Base-by-base conservation (phyloP, 2,113 vertebrate genomes). In the Brachirus orientalis region DNA sequence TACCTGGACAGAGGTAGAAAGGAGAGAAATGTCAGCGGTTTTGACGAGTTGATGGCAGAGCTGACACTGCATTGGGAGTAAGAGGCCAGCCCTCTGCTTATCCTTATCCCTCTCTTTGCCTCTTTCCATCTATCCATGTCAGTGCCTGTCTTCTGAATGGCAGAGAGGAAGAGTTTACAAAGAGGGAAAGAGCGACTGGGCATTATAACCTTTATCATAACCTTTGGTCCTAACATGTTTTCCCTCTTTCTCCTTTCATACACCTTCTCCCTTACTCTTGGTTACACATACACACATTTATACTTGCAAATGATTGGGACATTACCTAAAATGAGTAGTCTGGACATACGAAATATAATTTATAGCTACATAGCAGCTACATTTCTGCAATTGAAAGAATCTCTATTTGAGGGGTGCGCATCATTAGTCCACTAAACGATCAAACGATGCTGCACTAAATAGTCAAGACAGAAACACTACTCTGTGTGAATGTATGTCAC, bases 1-100 rank as follows among this genome's bases (percentile, higher is more conserved):
- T n/a, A n/a, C n/a, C n/a, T 56, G 56, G 58, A 33, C 67, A 58
- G 62, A 79, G 46, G 72, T 52, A 46, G 37, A 64, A 76, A 68
- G 69, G 56, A 36, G 33, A 72, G 33, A 52, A 45, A 66, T 77
- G 77, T 85, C 84, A 89, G 80, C 80, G 18, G 43, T 87, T 83
- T 82, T 80, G 86, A 82, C 64, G 61, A 75, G 82, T 62, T 76
- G 86, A 82, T 85, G 64, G 67, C 63, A 54, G 55, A 78, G 88
- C 82, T 89, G 87, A 90, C 84, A 69, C 76, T 76, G 88, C 85
- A 79, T 10, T 75, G 86, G 77, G 83, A 86, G 82, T 64, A 86
- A 47, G 81, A 53, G 70, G 56, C 73, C 69, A 64, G 37, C 57
- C 65, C 79, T 73, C 72, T 82, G 59, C 76, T 79, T 71, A 59